These are phyloP conservation scores for Subacronicta megacephala DNA, from an alignment of 2,888 invertebrate genomes.

Conservation along the genomic window DNA sequence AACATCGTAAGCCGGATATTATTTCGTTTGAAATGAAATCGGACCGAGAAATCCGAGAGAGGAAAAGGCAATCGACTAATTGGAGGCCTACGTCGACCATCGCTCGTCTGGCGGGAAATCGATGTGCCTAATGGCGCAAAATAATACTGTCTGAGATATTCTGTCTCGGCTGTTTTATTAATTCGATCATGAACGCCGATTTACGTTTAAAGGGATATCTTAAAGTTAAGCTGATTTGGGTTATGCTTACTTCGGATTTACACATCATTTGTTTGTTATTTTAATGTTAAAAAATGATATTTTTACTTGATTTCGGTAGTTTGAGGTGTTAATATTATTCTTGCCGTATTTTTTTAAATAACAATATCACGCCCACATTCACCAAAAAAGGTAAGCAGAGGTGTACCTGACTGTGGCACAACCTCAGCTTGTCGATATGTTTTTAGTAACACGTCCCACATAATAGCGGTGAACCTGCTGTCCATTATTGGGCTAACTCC, in stretches of 20 bases:
- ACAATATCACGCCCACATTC: no score
- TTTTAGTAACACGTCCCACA: no score
- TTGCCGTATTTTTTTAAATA: no score
- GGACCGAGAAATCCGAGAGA: constrained; percentile 43
- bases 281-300: no score
- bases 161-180: constrained; percentile 14
- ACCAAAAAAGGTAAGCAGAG: no score
- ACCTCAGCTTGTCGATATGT: no score
- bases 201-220: constrained; percentile 6
- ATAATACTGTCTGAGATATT: constrained; percentile 23
- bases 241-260: background rate
- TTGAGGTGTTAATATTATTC: no score
- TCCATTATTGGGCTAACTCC: no score
- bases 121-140: constrained; percentile 36
- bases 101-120: constrained; percentile 29
- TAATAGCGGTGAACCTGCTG: no score
- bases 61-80: constrained; percentile 47
- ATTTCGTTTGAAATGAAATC: constrained; percentile 43
- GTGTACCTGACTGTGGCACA: no score
- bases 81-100: constrained; percentile 43
- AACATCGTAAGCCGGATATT: constrained; percentile 28
- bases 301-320: no score
- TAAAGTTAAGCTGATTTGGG: constrained; percentile 2
- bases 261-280: no score
- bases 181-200: constrained; percentile 11